phyloP scores from a whole-genome alignment of 1,140 invertebrate genomes.

The Ostrea edulis region DNA sequence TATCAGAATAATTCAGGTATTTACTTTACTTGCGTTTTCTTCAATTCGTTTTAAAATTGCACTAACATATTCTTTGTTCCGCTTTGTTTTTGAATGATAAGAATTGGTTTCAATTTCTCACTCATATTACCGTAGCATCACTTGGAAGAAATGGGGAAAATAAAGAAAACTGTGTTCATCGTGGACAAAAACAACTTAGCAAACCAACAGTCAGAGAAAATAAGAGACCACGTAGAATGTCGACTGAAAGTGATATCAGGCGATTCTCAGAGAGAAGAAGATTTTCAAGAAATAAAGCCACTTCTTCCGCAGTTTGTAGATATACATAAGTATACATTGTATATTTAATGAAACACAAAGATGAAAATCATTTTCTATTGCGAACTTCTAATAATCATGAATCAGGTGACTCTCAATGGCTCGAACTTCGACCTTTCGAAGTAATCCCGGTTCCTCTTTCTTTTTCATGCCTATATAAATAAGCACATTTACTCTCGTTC shows the following conservation, averaged over 20 bases:
- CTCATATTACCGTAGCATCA: slow-evolving; percentile 33
- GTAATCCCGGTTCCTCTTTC: no score
- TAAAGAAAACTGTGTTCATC: slow-evolving; percentile 69
- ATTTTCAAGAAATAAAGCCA: slow-evolving; percentile 40
- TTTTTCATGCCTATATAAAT: no score
- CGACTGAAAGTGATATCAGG: slow-evolving; percentile 57
- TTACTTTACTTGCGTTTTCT: neutral
- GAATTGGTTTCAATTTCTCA: neutral
- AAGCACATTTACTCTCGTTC: no score
- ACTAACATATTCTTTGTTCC: neutral
- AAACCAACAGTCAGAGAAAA: slow-evolving; percentile 70
- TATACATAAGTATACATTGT: no score
- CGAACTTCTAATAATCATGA: no score
- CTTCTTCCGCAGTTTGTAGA: neutral
- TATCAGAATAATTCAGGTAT: slow-evolving; percentile 62
- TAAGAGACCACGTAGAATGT: slow-evolving; percentile 63
- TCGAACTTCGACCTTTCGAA: no score
- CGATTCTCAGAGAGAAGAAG: slow-evolving; percentile 52
- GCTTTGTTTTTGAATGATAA: neutral
- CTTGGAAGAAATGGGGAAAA: slow-evolving; percentile 44
- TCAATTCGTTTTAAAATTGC: neutral
- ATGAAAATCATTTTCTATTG: no score
- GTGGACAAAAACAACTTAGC: slow-evolving; percentile 74
- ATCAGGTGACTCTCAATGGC: no score
- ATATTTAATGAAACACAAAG: no score